A percentile compares a stretch with the other conserved stretches of the same genome.
Evolutionary conservation across 2,797 vertebrate genomes (phyloP).

Genomic region (Hypotaenidia okinawae): DNA sequence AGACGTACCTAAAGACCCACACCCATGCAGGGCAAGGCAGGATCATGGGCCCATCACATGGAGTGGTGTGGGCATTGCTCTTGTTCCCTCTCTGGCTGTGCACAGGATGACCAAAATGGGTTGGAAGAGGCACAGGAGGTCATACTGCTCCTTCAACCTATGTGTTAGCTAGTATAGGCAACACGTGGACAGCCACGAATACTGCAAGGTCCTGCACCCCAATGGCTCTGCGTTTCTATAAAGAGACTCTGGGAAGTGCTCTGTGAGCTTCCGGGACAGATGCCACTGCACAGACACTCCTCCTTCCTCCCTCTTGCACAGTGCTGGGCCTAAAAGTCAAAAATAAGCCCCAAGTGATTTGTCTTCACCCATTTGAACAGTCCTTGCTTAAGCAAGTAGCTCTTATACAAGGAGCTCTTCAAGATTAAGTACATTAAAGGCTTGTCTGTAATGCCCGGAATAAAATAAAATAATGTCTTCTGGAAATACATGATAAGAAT

Average conservation of each 20-base stretch:
- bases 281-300: not conserved
- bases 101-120: not conserved
- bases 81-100: not conserved
- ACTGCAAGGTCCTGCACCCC: not conserved
- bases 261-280: not conserved
- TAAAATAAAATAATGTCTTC: slow-evolving; percentile 25
- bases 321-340: not conserved
- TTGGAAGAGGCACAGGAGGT: not conserved
- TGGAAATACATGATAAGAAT: slow-evolving; percentile 59
- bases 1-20: not conserved
- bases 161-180: not conserved
- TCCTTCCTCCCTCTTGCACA: not conserved
- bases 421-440: slow-evolving; percentile 45
- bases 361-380: not conserved
- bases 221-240: not conserved
- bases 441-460: slow-evolving; percentile 16
- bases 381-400: not conserved
- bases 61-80: not conserved
- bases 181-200: not conserved
- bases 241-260: not conserved
- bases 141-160: not conserved
- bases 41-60: fast-evolving
- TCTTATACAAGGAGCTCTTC: slow-evolving; percentile 20
- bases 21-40: not conserved
- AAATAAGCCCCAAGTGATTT: slow-evolving; percentile 12